These are phyloP conservation scores for Teleogryllus oceanicus DNA, from an alignment of 2,888 invertebrate genomes.

Conservation along the genomic window DNA sequence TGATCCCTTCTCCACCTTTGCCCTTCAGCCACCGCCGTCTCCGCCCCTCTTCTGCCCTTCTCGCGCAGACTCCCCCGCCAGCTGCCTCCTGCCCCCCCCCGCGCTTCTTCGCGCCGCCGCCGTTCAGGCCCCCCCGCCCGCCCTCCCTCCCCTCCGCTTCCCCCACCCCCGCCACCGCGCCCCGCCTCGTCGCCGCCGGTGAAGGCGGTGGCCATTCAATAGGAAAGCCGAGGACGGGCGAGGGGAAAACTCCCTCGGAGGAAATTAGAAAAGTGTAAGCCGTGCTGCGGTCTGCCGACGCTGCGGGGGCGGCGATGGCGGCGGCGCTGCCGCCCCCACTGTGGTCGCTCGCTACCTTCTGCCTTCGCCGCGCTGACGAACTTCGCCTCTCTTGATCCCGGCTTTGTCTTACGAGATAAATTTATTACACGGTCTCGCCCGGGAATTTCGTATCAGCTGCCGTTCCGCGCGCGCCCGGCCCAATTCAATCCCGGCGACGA, in stretches of 20 bases:
- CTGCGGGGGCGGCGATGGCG: background rate
- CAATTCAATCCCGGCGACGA: constrained; percentile 1
- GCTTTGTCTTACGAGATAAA: constrained; percentile 18
- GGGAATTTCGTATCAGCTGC: background rate
- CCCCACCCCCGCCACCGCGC: background rate
- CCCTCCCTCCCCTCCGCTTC: no score
- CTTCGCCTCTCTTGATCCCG: background rate
- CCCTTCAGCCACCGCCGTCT: no score
- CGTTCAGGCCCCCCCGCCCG: background rate
- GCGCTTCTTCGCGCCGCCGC: background rate
- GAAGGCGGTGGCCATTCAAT: constrained; percentile 7
- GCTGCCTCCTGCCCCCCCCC: background rate
- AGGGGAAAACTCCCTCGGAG: constrained; percentile 1
- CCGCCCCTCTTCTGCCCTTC: no score
- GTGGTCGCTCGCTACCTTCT: background rate
- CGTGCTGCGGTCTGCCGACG: background rate
- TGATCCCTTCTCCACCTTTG: no score
- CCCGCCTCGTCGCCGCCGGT: background rate
- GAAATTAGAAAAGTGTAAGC: constrained; percentile 18
- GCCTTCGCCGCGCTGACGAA: background rate
- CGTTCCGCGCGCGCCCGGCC: background rate
- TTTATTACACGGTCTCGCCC: background rate
- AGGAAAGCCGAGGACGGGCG: constrained; percentile 12
- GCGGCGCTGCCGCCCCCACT: background rate
- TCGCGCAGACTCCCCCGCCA: no score